Evolutionary conservation across 1,140 invertebrate genomes (phyloP).

Genomic region (Listronotus bonariensis): DNA sequence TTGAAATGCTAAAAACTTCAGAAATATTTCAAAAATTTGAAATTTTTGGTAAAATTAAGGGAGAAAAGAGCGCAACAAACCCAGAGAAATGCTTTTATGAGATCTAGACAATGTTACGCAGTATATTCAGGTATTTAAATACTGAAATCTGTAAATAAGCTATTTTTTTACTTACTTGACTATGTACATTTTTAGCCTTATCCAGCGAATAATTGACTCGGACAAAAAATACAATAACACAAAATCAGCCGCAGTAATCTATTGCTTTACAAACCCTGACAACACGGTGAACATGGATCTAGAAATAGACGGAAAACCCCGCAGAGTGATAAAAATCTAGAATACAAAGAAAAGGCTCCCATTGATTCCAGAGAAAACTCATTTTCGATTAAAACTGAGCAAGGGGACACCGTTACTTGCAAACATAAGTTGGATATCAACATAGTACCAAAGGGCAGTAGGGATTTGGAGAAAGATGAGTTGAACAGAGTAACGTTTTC

Average conservation of each 20-base stretch:
- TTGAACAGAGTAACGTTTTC: slow-evolving; percentile 13
- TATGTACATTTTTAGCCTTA: slow-evolving; percentile 29
- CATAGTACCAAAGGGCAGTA: slow-evolving; percentile 12
- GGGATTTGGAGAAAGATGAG: neutral
- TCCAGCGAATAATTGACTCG: slow-evolving; percentile 39
- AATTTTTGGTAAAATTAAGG: slow-evolving; percentile 5
- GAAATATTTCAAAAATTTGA: slow-evolving; percentile 5
- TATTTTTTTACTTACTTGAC: no score
- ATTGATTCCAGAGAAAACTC: slow-evolving; percentile 9
- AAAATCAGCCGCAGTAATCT: slow-evolving; percentile 39
- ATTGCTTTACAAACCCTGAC: slow-evolving; percentile 30
- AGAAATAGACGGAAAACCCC: slow-evolving; percentile 29
- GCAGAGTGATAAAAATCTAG: slow-evolving; percentile 19
- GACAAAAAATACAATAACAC: slow-evolving; percentile 41
- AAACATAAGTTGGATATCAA: slow-evolving; percentile 26
- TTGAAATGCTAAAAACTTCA: neutral
- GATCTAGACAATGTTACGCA: slow-evolving; percentile 19
- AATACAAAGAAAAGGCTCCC: slow-evolving; percentile 7
- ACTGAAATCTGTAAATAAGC: neutral
- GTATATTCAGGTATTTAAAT: slow-evolving; percentile 16
- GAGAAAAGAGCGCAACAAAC: neutral
- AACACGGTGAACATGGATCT: slow-evolving; percentile 32
- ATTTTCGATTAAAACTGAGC: slow-evolving; percentile 35
- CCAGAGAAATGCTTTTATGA: slow-evolving; percentile 1
- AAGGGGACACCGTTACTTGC: slow-evolving; percentile 38